Base-by-base conservation (phyloP, 2,888 invertebrate species). In the Sarcophaga rosellei region DNA sequence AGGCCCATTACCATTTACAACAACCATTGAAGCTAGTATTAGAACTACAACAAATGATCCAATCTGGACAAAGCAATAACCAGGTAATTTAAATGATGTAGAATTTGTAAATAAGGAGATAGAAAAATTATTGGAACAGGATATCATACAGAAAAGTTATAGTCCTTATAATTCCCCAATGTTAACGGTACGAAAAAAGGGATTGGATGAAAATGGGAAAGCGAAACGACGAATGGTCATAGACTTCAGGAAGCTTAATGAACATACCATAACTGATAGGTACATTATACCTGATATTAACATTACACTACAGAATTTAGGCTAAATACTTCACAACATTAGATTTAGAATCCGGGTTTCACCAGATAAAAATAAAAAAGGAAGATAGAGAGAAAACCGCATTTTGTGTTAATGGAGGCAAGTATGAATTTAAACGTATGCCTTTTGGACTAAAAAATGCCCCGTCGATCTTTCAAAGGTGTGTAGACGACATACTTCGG, bases 261-360 rank as follows among this genome's bases (percentile, higher is more conserved):
- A 53, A 21, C 72, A 79, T 17, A 62, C 80, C 21, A 44, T 72
- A 57, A 79, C 80, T 23, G 80, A 80, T 80, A 73, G 68, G n/a
- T n/a, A n/a, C 62, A 69, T 70, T 44, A 79, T 79, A 45, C 72
- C 74, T 23, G 59, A 59, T 68, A 57, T 76, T 3, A 59, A 59
- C 15, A 68, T 77, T 23, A 68, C 68, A 25, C 23, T 53, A 44
- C 77, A 68, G 15, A 76, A 65, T 20, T 20, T 61, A 61, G 25
- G 35, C 73, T 8, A 81, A 74, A 57, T 73, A 66, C 3, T 74
- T 74, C 25, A 81, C 74, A 20, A 74, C 68, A 25, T 21, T 74
- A 65, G 57, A 72, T 45, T 79, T 63, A 44, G 79, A 70, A 62
- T 79, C 70, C 23, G 63, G 78, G 11, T 62, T 78, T 61, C 62